Evolutionary conservation across 2,797 vertebrate genomes (phyloP).

Genomic region (Taeniopygia guttata): DNA sequence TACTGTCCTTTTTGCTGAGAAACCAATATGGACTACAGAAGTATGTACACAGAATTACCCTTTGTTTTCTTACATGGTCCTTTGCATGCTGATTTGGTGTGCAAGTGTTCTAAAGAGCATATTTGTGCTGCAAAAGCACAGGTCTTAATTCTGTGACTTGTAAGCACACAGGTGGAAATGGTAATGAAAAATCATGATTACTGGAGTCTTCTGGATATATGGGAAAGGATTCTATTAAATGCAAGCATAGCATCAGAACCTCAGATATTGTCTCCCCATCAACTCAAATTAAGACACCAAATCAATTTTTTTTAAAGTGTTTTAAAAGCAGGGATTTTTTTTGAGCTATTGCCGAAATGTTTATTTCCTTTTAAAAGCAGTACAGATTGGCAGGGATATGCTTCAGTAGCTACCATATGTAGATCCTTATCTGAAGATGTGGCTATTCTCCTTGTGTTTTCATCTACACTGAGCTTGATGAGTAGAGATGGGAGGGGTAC

Average conservation of each 20-base stretch:
- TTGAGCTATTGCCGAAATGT: neutral
- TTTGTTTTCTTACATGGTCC: neutral
- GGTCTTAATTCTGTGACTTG: neutral
- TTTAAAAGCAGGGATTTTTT: neutral
- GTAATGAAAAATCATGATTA: neutral
- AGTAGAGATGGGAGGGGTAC: neutral
- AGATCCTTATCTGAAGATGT: neutral
- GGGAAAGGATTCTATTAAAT: neutral
- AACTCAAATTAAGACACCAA: neutral
- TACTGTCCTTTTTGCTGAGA: neutral
- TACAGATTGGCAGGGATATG: neutral
- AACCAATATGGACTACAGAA: neutral
- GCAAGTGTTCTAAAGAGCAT: neutral
- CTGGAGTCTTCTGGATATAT: neutral
- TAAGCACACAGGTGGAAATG: neutral
- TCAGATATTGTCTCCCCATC: neutral
- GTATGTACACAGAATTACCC: neutral
- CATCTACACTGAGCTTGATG: neutral
- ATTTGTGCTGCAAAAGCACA: neutral
- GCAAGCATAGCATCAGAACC: neutral
- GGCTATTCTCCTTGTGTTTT: neutral
- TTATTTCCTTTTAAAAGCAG: neutral
- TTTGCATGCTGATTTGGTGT: neutral
- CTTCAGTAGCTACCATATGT: neutral
- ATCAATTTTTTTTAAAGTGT: neutral